These are phyloP conservation scores for Aphis craccivora DNA, from an alignment of 1,140 invertebrate species.

Conservation along the genomic window DNA sequence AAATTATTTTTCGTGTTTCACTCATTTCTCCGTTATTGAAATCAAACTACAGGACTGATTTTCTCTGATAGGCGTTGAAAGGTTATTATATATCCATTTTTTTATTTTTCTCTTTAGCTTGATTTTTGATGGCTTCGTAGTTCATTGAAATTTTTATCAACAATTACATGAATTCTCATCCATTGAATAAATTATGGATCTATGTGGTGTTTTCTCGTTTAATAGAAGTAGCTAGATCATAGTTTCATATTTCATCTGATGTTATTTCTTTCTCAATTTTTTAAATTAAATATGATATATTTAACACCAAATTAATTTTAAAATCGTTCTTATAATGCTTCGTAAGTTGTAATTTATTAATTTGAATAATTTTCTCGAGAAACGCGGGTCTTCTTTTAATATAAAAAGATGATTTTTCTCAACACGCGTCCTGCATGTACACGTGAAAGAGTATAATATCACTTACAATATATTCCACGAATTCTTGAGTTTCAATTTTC, in stretches of 20 bases:
- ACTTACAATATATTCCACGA: not conserved
- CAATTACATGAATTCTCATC: not conserved
- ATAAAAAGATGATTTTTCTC: not conserved
- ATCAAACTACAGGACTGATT: not conserved
- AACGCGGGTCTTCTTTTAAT: not conserved
- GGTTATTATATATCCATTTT: not conserved
- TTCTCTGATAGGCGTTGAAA: not conserved
- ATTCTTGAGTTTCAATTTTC: not conserved
- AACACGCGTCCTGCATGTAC: not conserved
- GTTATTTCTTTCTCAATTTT: not conserved
- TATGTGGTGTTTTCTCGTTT: not conserved
- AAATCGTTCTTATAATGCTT: not conserved
- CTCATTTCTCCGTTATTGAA: not conserved
- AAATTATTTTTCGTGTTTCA: not conserved
- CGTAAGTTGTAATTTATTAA: not conserved
- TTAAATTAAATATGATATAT: not conserved
- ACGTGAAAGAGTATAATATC: not conserved
- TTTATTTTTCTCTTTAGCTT: not conserved
- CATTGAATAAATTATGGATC: not conserved
- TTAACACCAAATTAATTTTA: not conserved
- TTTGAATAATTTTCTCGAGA: not conserved
- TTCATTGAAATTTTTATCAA: not conserved
- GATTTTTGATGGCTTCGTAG: not conserved
- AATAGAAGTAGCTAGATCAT: no score
- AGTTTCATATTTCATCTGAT: not conserved